Evolutionary conservation across 2,113 vertebrate species (phyloP), one percentile per base, ranked within the genome.

Genomic region (Bubo scandiacus): DNA sequence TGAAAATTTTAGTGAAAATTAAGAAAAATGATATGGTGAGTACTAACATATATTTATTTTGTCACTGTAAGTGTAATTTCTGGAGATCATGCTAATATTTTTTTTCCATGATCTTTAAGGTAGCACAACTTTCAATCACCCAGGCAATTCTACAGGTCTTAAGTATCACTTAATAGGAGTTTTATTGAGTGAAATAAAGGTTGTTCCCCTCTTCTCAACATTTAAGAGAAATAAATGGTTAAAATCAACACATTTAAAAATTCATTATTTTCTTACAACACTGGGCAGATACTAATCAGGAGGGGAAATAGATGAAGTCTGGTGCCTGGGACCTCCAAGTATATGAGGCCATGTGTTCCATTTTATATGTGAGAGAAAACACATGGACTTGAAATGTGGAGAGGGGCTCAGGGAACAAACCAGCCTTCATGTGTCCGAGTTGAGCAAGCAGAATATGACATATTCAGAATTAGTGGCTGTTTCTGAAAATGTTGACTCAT

Each of bases 401-500:
- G 34, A 21, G 11, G 18, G 0, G 3, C 43, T 85, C 32, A 66
- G 73, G n/a, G 45, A 85, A 80, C 8, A 66, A 68, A 85, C 11
- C 58, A 70, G 20, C 26, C 67, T 81, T 51, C 8, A 3, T 0
- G 17, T 54, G 34, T 49, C 58, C 9, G 0, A 73, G 45, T 38
- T 62, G 51, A 77, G 49, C 32, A 72, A 61, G 15, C 26, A 73
- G 42, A 94, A 65, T 40, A 51, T 4, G 27, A 61, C 40, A 63
- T 19, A 45, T 34, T 63, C 85, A 61, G 88, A 92, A 94, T 58
- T 15, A 52, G 49, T 6, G 1, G 7, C 22, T 82, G 49, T 71
- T 94, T 91, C 68, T 78, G 45, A 90, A 92, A 91, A 80, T 71
- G 47, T 91, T 95, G 95, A 90, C 81, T 92, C 74, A 73, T 94